Conservation (phyloP, 2,888 invertebrate species). For the Idaea aversata region DNA sequence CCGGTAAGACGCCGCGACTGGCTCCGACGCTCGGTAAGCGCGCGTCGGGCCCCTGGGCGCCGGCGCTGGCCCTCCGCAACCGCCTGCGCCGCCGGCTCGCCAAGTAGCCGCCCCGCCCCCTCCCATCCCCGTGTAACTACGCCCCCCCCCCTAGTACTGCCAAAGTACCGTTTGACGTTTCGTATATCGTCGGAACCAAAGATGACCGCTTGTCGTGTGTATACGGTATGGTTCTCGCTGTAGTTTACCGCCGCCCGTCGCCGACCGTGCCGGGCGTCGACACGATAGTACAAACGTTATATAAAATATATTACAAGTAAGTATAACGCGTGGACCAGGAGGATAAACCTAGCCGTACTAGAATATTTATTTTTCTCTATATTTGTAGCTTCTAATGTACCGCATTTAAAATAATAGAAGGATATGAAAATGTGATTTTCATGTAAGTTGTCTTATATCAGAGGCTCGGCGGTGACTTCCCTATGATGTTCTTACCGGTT, state of each 20-base stretch:
- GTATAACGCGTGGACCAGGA: conserved; percentile 74
- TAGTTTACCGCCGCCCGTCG: conserved; percentile 41
- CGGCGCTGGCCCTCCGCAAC: conserved; percentile 64
- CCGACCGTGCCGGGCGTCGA: conserved; percentile 25
- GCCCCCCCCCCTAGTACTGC: no score
- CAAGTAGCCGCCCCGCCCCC: conserved; percentile 50
- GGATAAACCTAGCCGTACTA: conserved; percentile 63
- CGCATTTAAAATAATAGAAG: conserved; percentile 67
- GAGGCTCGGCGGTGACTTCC: conserved; percentile 33
- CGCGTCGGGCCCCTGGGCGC: conserved; percentile 63
- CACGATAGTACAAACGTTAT: conserved; percentile 75
- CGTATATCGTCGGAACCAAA: conserved; percentile 50
- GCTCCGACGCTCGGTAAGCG: conserved; percentile 51
- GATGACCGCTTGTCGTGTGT: conserved; percentile 57
- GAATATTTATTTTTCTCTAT: conserved; percentile 70
- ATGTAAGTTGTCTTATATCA: conserved; percentile 28
- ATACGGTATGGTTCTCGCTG: conserved; percentile 64
- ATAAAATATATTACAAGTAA: conserved; percentile 61
- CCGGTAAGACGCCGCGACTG: conserved; percentile 38
- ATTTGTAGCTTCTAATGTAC: conserved; percentile 61
- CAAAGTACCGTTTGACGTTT: conserved; percentile 15
- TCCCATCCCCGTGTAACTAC: conserved; percentile 7
- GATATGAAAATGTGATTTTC: conserved; percentile 66
- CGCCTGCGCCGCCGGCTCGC: conserved; percentile 67
- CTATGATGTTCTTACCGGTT: conserved; percentile 13